Conservation (phyloP, 2,888 invertebrate genomes). For the Phasia obesa region DNA sequence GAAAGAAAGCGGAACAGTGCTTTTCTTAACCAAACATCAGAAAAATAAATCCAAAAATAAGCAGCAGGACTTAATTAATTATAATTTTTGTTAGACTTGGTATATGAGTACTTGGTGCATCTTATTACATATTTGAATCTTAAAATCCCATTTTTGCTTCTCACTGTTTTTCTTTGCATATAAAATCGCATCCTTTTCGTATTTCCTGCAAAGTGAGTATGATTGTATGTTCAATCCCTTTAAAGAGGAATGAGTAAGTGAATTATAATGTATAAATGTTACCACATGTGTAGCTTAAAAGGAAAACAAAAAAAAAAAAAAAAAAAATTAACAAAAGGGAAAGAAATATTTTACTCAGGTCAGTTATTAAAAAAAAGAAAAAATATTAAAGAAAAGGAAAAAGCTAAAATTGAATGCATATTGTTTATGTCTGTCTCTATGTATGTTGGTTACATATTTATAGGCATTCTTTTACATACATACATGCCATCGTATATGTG, state of each 20-base stretch:
- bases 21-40: too few relatives aligned
- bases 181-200: constrained; percentile 11
- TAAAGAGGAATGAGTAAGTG: constrained; percentile 38
- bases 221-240: neutral
- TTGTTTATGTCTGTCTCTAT: constrained; percentile 24
- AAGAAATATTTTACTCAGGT: constrained; percentile 61
- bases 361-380: constrained; percentile 33
- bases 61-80: too few relatives aligned
- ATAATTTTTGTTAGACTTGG: too few relatives aligned
- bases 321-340: constrained; percentile 27
- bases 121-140: too few relatives aligned
- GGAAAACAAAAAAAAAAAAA: constrained; percentile 16
- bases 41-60: too few relatives aligned
- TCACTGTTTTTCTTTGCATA: constrained; percentile 45
- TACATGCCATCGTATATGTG: neutral
- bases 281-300: constrained; percentile 62
- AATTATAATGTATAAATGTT: constrained; percentile 48
- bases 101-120: too few relatives aligned
- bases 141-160: constrained; percentile 15
- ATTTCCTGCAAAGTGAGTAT: neutral
- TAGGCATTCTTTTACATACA: too few relatives aligned
- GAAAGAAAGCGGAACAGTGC: too few relatives aligned
- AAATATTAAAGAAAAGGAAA: neutral
- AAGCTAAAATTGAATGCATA: constrained; percentile 47
- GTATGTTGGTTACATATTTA: constrained; percentile 25